A percentile compares a stretch with the other conserved stretches of the same genome.
Evolutionary conservation across 2,797 vertebrate species (phyloP).

Genomic region (Threskiornis aethiopicus): DNA sequence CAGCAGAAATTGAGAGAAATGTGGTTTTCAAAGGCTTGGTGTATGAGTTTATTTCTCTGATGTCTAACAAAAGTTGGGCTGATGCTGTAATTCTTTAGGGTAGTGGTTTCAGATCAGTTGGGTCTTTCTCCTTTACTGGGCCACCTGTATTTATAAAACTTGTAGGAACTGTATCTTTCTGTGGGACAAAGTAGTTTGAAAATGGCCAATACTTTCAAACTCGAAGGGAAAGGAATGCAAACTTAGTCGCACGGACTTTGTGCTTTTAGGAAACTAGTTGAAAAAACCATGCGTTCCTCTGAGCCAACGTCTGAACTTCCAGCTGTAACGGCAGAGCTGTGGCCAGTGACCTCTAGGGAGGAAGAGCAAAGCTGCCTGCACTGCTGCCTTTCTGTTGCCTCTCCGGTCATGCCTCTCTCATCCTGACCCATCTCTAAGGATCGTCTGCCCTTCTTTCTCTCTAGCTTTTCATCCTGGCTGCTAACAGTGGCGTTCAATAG

Average conservation of each 20-base stretch:
- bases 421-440: background rate
- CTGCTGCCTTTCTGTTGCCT: background rate
- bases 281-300: background rate
- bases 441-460: background rate
- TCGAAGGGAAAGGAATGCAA: background rate
- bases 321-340: background rate
- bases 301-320: background rate
- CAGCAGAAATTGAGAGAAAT: background rate
- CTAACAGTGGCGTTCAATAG: background rate
- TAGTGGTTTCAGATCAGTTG: background rate
- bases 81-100: background rate
- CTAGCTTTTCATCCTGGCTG: background rate
- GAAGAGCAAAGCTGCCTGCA: background rate
- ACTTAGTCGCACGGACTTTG: background rate
- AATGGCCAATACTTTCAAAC: background rate
- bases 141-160: background rate
- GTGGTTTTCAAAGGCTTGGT: background rate
- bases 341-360: background rate
- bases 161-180: background rate
- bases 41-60: background rate
- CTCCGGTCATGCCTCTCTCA: background rate
- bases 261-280: background rate
- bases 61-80: background rate
- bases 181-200: background rate
- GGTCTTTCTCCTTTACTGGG: background rate